Base-by-base conservation (phyloP, 1,140 invertebrate species). In the Mactra quadrangularis region DNA sequence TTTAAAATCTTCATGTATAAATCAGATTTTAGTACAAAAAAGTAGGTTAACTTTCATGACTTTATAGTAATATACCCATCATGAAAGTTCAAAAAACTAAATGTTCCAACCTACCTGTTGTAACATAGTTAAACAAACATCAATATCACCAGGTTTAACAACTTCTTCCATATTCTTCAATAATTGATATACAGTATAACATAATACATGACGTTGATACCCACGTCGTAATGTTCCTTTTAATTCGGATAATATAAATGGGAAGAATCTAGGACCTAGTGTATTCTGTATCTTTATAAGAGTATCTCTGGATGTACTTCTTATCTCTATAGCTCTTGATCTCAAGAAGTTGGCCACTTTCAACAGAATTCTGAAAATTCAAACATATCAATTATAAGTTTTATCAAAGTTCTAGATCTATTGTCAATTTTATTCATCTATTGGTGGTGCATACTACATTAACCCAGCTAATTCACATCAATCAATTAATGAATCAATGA, bases 131-230 rank as follows among this genome's bases (percentile, higher is more conserved):
- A 98, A 90, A 90, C 96, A 97, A 19, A 94, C 86, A 89, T 98
- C 96, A 11, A 99, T 95, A 91, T 98, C 96, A 0, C 94, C 95
- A 1, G 95, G 93, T 88, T 95, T 94, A 57, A 97, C 95, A 91
- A 92, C 74, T 0, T 93, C 86, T 85, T 96, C 95, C 62, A 99
- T 91, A 50, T 95, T 94, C 62, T 95, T 94, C 17, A 99, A 91
- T 2, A 99, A 94, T 0, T 96, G 94, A 91, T 99, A 97, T 3
- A 98, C 95, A 0, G 98, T 98, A 83, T 95, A 98, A 3, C 96
- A 96, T 19, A 99, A 93, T 0, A 99, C 97, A 88, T 99, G 98
- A 25, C 98, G 95, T 93, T 99, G 98, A 90, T 97, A 99, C 13
- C 98, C 98, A 91, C 96, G 95, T 0, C 95, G 97, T 62, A 99